These are phyloP conservation scores for Platycnemis pennipes DNA, from an alignment of 2,888 invertebrate species.

Conservation along the genomic window DNA sequence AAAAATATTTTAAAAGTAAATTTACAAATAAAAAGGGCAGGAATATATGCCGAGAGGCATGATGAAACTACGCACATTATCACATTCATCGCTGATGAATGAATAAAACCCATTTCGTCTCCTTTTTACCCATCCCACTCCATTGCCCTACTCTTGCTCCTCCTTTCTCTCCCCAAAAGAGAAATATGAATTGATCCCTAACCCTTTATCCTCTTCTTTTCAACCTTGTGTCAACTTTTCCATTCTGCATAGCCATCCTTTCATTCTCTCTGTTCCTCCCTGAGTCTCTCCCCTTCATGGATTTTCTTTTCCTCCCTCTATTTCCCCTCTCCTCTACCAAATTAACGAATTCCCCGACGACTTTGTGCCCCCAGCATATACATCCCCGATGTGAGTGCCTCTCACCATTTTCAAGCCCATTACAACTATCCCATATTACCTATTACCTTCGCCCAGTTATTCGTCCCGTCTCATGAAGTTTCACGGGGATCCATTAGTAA, in stretches of 20 bases:
- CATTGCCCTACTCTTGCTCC: background rate
- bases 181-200: background rate
- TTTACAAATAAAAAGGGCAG: constrained; percentile 58
- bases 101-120: constrained; percentile 49
- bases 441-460: background rate
- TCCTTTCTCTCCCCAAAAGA: background rate
- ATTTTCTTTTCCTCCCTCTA: background rate
- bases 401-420: background rate
- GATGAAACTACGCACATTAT: constrained; percentile 65
- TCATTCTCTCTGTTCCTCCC: background rate
- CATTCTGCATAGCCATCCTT: background rate
- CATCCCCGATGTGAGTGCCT: background rate
- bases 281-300: background rate
- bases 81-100: constrained; percentile 56
- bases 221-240: background rate
- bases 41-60: constrained; percentile 55
- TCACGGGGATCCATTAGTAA: background rate
- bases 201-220: background rate
- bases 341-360: background rate
- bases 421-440: background rate
- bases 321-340: background rate
- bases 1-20: constrained; percentile 61
- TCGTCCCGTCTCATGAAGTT: background rate
- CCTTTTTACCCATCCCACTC: background rate
- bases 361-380: background rate